Percentiles rank a stretch among this genome's conserved stretches.
These are phyloP conservation scores for Orchesella cincta DNA, from an alignment of 1,140 invertebrate species.

Conservation along the genomic window DNA sequence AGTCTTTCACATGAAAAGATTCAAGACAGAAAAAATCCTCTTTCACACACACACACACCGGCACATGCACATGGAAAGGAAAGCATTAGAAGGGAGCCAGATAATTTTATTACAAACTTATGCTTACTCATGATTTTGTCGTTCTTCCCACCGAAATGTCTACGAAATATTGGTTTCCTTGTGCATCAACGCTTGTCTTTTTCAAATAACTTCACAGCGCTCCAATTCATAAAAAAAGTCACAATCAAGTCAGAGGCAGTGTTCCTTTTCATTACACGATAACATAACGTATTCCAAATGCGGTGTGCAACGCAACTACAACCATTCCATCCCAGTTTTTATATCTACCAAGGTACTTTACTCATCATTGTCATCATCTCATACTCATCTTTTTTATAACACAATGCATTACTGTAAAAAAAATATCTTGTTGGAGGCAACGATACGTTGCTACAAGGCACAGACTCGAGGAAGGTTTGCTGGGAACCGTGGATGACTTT, in stretches of 20 bases:
- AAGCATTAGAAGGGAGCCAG: constrained; percentile 16
- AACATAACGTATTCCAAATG: too few species aligned
- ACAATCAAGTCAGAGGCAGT: too few species aligned
- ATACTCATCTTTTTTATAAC: neutral
- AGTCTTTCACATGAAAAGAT: too few species aligned
- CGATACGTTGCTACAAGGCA: too few species aligned
- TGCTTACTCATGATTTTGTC: constrained; percentile 29
- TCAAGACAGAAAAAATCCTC: too few species aligned
- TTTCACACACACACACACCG: too few species aligned
- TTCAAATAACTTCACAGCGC: constrained; percentile 26
- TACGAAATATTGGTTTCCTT: constrained; percentile 26
- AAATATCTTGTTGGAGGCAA: too few species aligned
- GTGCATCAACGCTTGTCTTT: constrained; percentile 26
- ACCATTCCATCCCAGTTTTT: too few species aligned
- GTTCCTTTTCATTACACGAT: too few species aligned
- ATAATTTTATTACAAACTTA: constrained; percentile 28
- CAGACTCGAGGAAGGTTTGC: neutral
- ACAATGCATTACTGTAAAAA: neutral
- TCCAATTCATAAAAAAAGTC: constrained; percentile 25
- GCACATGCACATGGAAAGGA: too few species aligned
- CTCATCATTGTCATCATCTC: neutral
- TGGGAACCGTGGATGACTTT: neutral
- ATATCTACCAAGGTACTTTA: too few species aligned
- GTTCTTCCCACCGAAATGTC: constrained; percentile 7
- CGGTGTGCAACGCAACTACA: too few species aligned